Evolutionary conservation across 2,113 vertebrate genomes (phyloP).

Genomic region (Amphiprion percula): DNA sequence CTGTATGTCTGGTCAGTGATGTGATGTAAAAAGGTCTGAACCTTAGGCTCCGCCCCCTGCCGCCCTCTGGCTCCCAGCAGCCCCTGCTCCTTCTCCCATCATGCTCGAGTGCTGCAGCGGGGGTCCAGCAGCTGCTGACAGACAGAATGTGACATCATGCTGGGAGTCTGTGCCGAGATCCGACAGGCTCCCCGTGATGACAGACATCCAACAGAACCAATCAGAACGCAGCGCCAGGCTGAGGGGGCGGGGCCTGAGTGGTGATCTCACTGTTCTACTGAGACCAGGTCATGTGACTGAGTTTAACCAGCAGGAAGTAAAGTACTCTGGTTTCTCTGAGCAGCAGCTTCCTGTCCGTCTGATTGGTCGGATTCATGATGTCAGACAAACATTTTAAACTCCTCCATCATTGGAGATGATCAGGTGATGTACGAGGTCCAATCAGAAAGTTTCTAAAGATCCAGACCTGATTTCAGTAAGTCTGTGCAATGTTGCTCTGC

Average conservation of each 20-base stretch:
- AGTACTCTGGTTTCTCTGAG: too few relatives aligned
- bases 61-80: slow-evolving; percentile 56
- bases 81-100: slow-evolving; percentile 54
- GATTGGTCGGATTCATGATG: too few relatives aligned
- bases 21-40: slow-evolving; percentile 83
- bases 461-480: too few relatives aligned
- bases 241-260: slow-evolving; percentile 39
- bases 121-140: slow-evolving; percentile 72
- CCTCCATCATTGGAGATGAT: too few relatives aligned
- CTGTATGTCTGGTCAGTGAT: slow-evolving; percentile 74
- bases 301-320: not conserved
- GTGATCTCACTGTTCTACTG: slow-evolving; percentile 77
- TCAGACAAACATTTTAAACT: too few relatives aligned
- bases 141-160: slow-evolving; percentile 54
- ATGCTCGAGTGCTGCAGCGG: slow-evolving; percentile 68
- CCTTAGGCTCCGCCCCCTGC: not conserved
- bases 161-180: slow-evolving; percentile 43
- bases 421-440: too few relatives aligned
- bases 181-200: slow-evolving; percentile 20
- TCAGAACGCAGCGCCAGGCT: slow-evolving; percentile 31
- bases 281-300: slow-evolving; percentile 46
- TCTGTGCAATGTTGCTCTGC: too few relatives aligned
- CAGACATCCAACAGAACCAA: slow-evolving; percentile 59
- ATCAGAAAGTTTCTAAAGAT: too few relatives aligned
- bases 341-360: too few relatives aligned